These are phyloP conservation scores for Sesamia nonagrioides DNA, from an alignment of 1,140 invertebrate species.

Conservation along the genomic window DNA sequence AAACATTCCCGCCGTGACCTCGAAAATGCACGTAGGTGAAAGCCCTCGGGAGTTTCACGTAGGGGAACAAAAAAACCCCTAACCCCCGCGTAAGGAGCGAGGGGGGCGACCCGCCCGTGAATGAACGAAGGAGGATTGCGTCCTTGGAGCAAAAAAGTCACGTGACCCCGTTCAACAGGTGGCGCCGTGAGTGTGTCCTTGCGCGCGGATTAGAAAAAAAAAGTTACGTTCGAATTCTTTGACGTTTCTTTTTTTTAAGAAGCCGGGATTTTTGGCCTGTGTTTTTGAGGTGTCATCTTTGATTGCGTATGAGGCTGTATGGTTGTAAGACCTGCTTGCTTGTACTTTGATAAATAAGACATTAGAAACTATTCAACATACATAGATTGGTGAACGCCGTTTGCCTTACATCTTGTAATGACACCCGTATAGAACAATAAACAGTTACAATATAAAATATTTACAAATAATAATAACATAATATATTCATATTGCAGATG, in stretches of 20 bases:
- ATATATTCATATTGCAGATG: no score
- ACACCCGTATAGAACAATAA: no score
- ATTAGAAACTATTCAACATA: background rate
- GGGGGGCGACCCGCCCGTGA: constrained; percentile 79
- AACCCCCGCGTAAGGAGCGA: constrained; percentile 78
- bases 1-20: constrained; percentile 84
- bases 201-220: constrained; percentile 76
- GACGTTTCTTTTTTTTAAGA: constrained; percentile 54
- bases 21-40: constrained; percentile 86
- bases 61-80: constrained; percentile 84
- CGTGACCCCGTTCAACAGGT: constrained; percentile 84
- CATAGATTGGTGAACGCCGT: no score
- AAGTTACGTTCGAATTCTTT: constrained; percentile 60
- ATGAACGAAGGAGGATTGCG: constrained; percentile 86
- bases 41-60: constrained; percentile 82
- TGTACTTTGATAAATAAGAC: background rate
- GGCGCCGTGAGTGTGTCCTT: constrained; percentile 81
- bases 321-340: background rate
- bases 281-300: background rate
- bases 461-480: no score
- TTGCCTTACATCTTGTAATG: background rate
- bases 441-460: no score
- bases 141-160: constrained; percentile 87
- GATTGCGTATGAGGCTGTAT: background rate
- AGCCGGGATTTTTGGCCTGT: background rate